phyloP scores from a whole-genome alignment of 1,140 invertebrate genomes.

The Cataglyphis hispanica region DNA sequence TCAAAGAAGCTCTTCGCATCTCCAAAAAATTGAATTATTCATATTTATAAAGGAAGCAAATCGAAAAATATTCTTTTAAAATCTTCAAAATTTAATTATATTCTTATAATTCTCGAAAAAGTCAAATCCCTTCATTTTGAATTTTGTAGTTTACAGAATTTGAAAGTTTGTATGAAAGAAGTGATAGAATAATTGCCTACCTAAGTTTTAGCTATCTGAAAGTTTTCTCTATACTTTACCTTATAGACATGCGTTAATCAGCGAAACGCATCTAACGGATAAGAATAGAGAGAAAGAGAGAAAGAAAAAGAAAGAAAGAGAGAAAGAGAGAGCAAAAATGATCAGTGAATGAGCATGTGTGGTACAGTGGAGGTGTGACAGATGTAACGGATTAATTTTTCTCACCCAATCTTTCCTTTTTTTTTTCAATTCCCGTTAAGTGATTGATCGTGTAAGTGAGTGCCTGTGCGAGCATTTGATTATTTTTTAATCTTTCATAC shows the following conservation, averaged over 20 bases:
- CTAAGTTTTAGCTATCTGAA: neutral
- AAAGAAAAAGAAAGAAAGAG: neutral
- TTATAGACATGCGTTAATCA: conserved; percentile 67
- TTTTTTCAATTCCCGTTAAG: conserved; percentile 49
- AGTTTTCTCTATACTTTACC: conserved; percentile 38
- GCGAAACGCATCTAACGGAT: conserved; percentile 60
- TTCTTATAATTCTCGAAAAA: neutral
- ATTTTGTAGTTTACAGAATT: neutral
- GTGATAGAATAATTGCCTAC: neutral
- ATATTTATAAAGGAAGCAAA: neutral
- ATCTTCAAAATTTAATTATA: too few relatives aligned
- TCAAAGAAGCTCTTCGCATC: neutral
- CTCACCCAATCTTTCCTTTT: conserved; percentile 56
- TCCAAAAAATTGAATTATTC: neutral
- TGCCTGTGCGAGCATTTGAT: conserved; percentile 44
- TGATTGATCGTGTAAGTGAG: conserved; percentile 63
- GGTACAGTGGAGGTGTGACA: conserved; percentile 69
- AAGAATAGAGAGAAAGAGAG: conserved; percentile 17
- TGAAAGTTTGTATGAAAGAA: neutral
- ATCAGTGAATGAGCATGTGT: conserved; percentile 49
- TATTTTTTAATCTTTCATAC: conserved; percentile 49
- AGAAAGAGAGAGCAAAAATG: conserved; percentile 62
- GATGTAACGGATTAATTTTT: conserved; percentile 67
- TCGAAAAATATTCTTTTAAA: neutral
- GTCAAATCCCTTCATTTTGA: neutral